phyloP scores from a whole-genome alignment of 2,888 invertebrate species.

The Yponomeuta plumbellus region DNA sequence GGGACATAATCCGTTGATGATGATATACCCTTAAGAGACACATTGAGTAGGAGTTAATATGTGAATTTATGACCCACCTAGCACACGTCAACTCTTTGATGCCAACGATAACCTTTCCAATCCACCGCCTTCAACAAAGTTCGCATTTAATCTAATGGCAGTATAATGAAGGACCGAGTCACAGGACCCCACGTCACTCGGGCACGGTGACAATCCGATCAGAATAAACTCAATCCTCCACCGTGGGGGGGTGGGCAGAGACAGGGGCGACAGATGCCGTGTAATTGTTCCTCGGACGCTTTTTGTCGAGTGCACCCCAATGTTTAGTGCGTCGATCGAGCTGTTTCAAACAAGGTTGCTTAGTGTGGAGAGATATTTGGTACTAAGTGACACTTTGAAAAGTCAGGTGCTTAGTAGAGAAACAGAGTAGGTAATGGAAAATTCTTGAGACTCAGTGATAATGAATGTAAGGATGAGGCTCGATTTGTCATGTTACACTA shows the following conservation, averaged over 20 bases:
- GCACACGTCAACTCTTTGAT: not conserved
- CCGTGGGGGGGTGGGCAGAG: constrained; percentile 21
- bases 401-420: too few species aligned
- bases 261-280: constrained; percentile 64
- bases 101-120: not conserved
- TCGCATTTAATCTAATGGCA: not conserved
- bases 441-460: too few species aligned
- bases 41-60: too few species aligned
- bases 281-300: constrained; percentile 72
- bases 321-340: constrained; percentile 61
- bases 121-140: not conserved
- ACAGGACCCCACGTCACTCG: not conserved
- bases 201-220: constrained; percentile 57
- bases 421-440: too few species aligned
- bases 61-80: too few species aligned
- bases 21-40: too few species aligned
- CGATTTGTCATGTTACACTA: too few species aligned
- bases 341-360: constrained; percentile 52
- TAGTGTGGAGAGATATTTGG: constrained; percentile 26
- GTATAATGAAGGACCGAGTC: not conserved
- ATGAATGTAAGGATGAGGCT: too few species aligned
- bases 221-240: constrained; percentile 55
- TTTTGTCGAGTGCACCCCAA: constrained; percentile 60
- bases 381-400: not conserved
- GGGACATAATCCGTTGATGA: too few species aligned